These are phyloP conservation scores for Ornithoptera priamus DNA, from an alignment of 2,888 invertebrate genomes.

Conservation along the genomic window DNA sequence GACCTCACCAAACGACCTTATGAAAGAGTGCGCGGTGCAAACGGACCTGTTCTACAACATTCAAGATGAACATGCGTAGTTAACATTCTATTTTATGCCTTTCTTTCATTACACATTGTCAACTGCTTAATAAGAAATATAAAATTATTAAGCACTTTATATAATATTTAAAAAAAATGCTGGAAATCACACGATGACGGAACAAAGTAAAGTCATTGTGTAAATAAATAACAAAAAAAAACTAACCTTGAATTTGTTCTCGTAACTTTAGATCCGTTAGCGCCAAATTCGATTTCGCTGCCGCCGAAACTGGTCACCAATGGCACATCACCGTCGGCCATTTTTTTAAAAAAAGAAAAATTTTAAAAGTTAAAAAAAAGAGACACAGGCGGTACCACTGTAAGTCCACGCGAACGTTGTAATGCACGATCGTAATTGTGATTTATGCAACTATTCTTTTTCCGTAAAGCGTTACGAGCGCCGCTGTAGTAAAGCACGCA, in stretches of 20 bases:
- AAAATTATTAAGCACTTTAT: background rate
- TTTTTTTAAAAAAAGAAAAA: constrained; percentile 35
- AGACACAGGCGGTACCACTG: constrained; percentile 24
- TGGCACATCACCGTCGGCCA: constrained; percentile 75
- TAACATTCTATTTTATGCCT: constrained; percentile 19
- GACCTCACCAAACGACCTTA: constrained; percentile 28
- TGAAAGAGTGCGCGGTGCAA: constrained; percentile 24
- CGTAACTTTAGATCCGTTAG: constrained; percentile 65
- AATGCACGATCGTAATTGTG: constrained; percentile 20
- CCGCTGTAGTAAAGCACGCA: constrained; percentile 27
- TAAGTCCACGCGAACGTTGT: constrained; percentile 25
- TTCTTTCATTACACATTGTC: constrained; percentile 14
- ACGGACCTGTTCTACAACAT: constrained; percentile 27
- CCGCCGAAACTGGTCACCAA: constrained; percentile 69
- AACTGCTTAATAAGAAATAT: background rate
- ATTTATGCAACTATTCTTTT: constrained; percentile 33
- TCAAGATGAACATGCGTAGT: constrained; percentile 25
- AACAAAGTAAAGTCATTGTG: constrained; percentile 21
- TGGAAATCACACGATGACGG: background rate
- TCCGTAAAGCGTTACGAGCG: constrained; percentile 28
- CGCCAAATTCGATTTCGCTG: constrained; percentile 68
- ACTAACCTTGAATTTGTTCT: constrained; percentile 72
- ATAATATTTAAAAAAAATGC: background rate
- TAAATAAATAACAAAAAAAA: constrained; percentile 33
- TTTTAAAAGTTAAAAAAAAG: constrained; percentile 17